A percentile compares a stretch with the other conserved stretches of the same genome.
Evolutionary conservation across 2,888 invertebrate species (phyloP).

Genomic region (Sminthurinus aureus): DNA sequence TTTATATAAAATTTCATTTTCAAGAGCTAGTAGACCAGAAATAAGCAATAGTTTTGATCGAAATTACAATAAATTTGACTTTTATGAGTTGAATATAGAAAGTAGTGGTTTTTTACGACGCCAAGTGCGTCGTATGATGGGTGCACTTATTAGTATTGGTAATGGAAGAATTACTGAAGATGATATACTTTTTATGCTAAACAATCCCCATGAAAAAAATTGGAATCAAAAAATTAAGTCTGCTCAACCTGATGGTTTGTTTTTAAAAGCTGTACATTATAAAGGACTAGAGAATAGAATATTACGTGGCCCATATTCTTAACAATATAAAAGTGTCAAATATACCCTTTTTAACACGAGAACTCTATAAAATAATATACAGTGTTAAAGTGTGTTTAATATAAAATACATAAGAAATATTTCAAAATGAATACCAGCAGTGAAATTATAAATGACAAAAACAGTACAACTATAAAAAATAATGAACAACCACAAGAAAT

Average conservation of each 20-base stretch:
- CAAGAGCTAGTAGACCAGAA: slow-evolving; percentile 14
- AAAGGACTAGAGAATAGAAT: slow-evolving; percentile 28
- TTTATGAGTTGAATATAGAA: slow-evolving; percentile 54
- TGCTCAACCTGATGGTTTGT: slow-evolving; percentile 49
- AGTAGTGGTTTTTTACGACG: slow-evolving; percentile 56
- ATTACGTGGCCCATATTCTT: slow-evolving; percentile 43
- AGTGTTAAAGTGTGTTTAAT: too few species aligned
- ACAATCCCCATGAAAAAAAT: slow-evolving; percentile 47
- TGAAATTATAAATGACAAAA: too few species aligned
- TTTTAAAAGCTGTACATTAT: slow-evolving; percentile 53
- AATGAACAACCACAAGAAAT: too few species aligned
- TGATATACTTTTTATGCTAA: slow-evolving; percentile 50
- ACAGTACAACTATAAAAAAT: too few species aligned
- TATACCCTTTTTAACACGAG: not conserved
- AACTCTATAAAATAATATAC: too few species aligned
- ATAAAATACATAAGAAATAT: too few species aligned
- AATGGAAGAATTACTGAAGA: slow-evolving; percentile 31
- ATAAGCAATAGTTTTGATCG: slow-evolving; percentile 33
- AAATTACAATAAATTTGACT: slow-evolving; percentile 39
- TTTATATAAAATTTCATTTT: slow-evolving; percentile 43
- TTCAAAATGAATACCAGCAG: too few species aligned
- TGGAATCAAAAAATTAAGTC: slow-evolving; percentile 38
- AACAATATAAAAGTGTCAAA: not conserved
- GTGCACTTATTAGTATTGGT: slow-evolving; percentile 47
- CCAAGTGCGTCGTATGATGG: slow-evolving; percentile 58